Base-by-base conservation (phyloP, 2,888 invertebrate species). In the Cephalotes varians region DNA sequence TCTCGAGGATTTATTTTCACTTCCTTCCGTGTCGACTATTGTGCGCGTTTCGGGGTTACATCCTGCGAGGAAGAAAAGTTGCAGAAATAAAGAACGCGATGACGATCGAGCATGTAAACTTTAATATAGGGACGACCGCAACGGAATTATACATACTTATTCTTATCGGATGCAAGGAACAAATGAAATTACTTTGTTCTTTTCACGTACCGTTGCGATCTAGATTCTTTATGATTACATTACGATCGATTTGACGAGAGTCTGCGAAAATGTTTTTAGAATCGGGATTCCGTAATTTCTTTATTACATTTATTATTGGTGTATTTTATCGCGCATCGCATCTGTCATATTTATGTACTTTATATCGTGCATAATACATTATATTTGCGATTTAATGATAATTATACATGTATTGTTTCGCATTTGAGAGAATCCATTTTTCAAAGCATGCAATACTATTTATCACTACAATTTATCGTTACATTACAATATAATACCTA, bases 1-100 rank as follows among this genome's bases (percentile, higher is more conserved):
- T 87, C 87, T 90, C 81, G 83, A 89, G 25, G 9, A 86, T 83
- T 90, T 86, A 77, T 84, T 84, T 79, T 80, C 76, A 25, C 18
- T 71, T 3, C 51, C 49, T 31, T 31, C 18, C 7, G 12, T 2
- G 4, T 34, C 2, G 12, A 47, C 25, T 25, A 60, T 51, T 47
- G 6, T 62, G 40, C 47, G 47, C 12, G 34, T 21, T 34, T 34
- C 44, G 28, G 25, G 6, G 6, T 62, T 21, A 7, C 21, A 2
- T 44, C 60, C 12, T 10, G 40, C 40, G 25, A 31, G n/a, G 2
- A 40, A 12, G 12, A 25, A 34, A 37, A 40, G 15, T 25, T 7
- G 40, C 40, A 5, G 10, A 2, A 54, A 54, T 65, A 77, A 67
- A 65, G 31, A 0, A 31, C 21, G 15, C 28, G 56, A n/a, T 56